Evolutionary conservation across 1,140 invertebrate genomes (phyloP), one percentile per base, ranked within the genome.

Genomic region (Formica exsecta): DNA sequence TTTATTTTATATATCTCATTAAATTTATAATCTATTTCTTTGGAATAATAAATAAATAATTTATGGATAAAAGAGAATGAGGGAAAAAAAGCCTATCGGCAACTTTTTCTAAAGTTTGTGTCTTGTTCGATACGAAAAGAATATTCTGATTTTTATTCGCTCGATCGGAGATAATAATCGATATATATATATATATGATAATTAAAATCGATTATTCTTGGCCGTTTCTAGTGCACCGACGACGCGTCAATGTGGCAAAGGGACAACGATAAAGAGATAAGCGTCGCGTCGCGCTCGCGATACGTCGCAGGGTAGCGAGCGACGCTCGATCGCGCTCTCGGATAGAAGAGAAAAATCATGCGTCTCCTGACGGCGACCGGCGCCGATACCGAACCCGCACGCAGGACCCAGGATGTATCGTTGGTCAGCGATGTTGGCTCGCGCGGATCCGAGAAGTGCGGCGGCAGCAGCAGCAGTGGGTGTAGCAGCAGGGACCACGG

Each of bases 361-460:
- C 88, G 87, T 88, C 73, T 85, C 76, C 76, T 87, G 74, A 74
- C 74, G 85, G 79, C 79, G 61, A 51, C 66, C 57, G 83, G 80
- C 76, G 64, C 62, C 80, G 84, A 73, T 88, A 85, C 38, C 59
- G 32, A 74, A 73, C 87, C 73, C 79, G 44, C 68, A 66, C 79
- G 73, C 85, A 80, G 85, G 81, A 80, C 89, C 76, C 90, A 93
- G 83, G 87, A 93, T 92, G 92, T 92, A 88, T 91, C 76, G 89
- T 74, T 87, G 73, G 83, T 91, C 59, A 92, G 93, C 92, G 83
- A 94, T 94, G 94, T 93, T 93, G 89, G 91, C 91, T 92, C 91
- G 61, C 85, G 80, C 85, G 91, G 75, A 85, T 87, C 85, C 80
- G 88, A 88, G 85, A 79, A 79, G 77, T 83, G 71, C 75, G 70